These are phyloP conservation scores for Abramis brama DNA, from an alignment of 2,113 vertebrate species.

Conservation along the genomic window DNA sequence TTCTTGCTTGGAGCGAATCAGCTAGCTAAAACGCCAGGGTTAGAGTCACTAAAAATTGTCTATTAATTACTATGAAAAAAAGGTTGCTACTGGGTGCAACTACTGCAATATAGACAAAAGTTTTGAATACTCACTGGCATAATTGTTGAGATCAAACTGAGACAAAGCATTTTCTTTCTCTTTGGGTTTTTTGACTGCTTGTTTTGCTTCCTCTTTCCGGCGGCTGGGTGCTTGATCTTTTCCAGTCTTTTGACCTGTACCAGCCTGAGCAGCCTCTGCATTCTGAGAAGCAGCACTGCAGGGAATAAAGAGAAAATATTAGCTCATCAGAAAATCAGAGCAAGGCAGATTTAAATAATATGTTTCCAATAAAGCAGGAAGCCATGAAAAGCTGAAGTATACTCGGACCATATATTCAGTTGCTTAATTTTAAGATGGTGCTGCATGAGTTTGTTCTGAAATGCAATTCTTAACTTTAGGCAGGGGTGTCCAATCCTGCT, in stretches of 20 bases:
- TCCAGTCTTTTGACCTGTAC: conserved; percentile 73
- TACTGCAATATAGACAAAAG: not conserved
- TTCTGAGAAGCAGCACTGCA: conserved; percentile 73
- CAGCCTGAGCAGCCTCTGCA: conserved; percentile 70
- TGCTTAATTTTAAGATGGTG: not conserved
- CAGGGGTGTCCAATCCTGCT: not conserved
- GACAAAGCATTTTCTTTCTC: conserved; percentile 94
- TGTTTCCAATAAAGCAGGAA: not conserved
- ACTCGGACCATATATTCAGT: not conserved
- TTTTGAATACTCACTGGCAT: conserved; percentile 86
- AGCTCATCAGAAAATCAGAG: not conserved
- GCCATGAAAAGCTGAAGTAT: not conserved
- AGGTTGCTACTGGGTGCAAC: not conserved
- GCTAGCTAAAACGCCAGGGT: not conserved
- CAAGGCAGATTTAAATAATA: not conserved
- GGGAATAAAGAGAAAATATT: conserved; percentile 4
- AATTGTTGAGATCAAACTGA: conserved; percentile 99
- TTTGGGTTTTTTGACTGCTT: conserved; percentile 91
- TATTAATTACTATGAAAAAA: not conserved
- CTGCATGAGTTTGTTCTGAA: not conserved
- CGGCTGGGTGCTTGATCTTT: conserved; percentile 82
- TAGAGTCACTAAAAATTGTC: not conserved
- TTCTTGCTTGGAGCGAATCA: not conserved
- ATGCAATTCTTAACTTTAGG: not conserved
- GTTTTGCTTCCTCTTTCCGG: conserved; percentile 91